Percentiles rank a stretch among this genome's conserved stretches.
Evolutionary conservation across 2,797 vertebrate species (phyloP).

Genomic region (Sebastes melanostomus): DNA sequence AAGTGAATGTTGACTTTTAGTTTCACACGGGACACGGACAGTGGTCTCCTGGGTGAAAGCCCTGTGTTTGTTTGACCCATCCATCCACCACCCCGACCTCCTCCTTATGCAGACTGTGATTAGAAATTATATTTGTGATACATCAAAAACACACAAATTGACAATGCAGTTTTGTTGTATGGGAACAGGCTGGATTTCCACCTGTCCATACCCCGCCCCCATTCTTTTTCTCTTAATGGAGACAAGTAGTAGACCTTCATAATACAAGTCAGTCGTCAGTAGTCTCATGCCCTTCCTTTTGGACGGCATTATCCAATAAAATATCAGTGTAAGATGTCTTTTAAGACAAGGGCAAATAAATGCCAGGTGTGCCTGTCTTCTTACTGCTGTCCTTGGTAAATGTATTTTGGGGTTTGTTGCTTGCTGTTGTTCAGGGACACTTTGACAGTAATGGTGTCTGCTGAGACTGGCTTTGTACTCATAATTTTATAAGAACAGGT

Average conservation of each 20-base stretch:
- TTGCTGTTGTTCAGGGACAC: conserved; percentile 19
- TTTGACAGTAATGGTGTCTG: neutral
- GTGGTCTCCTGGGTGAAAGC: too few species aligned
- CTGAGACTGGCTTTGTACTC: neutral
- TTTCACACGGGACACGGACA: too few species aligned
- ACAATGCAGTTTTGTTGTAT: neutral
- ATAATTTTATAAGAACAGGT: neutral
- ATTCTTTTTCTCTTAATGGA: neutral
- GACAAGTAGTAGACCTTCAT: neutral
- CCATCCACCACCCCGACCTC: neutral
- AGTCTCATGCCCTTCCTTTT: neutral
- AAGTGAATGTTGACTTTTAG: neutral
- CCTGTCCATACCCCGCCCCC: neutral
- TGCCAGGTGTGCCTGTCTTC: neutral
- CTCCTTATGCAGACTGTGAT: too few species aligned
- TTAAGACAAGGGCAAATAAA: neutral
- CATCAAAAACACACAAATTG: too few species aligned
- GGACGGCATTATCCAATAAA: neutral
- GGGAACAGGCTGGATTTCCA: neutral
- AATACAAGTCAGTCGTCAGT: neutral
- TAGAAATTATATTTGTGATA: too few species aligned
- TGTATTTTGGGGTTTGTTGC: neutral
- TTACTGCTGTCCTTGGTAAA: neutral
- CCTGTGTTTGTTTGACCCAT: too few species aligned
- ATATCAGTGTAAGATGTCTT: neutral